Evolutionary conservation across 2,888 invertebrate species (phyloP).

Genomic region (Plagiodera versicolora): DNA sequence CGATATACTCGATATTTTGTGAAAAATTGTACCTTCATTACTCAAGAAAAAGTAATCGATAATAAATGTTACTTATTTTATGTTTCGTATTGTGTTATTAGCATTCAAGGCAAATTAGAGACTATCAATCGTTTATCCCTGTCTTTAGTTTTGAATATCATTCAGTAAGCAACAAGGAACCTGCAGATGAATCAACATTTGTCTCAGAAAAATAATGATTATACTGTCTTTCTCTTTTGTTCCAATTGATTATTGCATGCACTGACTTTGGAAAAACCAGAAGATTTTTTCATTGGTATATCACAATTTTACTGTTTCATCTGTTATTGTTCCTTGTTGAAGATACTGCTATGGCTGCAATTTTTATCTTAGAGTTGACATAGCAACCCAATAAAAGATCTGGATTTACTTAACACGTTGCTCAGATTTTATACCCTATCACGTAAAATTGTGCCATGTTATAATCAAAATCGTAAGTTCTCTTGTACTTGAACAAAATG

Average conservation of each 20-base stretch:
- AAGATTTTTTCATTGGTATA: too few relatives aligned
- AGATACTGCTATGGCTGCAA: not conserved
- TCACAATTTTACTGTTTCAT: too few relatives aligned
- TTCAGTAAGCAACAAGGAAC: not conserved
- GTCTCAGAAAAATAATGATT: too few relatives aligned
- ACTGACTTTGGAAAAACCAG: too few relatives aligned
- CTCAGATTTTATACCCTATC: constrained; percentile 13
- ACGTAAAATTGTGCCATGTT: constrained; percentile 32
- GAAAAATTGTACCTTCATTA: constrained; percentile 39
- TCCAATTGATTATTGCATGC: too few relatives aligned
- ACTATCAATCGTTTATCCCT: not conserved
- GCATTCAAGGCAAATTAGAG: not conserved
- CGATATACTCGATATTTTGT: constrained; percentile 49
- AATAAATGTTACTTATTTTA: constrained; percentile 37
- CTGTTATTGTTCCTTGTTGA: too few relatives aligned
- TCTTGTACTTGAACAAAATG: constrained; percentile 27
- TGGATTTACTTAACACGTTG: constrained; percentile 10
- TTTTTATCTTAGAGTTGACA: not conserved
- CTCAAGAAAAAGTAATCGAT: constrained; percentile 27
- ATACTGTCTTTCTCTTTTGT: too few relatives aligned
- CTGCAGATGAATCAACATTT: not conserved
- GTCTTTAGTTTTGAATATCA: not conserved
- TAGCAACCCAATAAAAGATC: constrained; percentile 2
- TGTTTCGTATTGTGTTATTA: constrained; percentile 1
- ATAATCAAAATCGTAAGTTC: constrained; percentile 18